Base-by-base conservation (phyloP, 2,797 vertebrate genomes). In the Dallia pectoralis region DNA sequence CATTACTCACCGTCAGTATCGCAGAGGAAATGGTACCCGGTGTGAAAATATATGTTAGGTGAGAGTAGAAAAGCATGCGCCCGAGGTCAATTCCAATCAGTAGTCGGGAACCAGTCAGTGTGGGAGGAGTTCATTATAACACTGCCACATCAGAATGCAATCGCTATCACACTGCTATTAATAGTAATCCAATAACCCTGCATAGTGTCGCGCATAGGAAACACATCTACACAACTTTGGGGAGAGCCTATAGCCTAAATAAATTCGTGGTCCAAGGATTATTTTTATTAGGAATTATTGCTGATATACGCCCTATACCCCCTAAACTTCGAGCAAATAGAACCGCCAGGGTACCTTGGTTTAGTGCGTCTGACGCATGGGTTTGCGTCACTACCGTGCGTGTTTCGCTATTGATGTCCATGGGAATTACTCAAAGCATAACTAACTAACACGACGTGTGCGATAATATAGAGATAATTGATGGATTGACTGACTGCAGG, bases 311-410 rank as follows among this genome's bases (percentile, higher is more conserved):
- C n/a, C 8, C n/a, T 53, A 8, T 8, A 7, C 51, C n/a, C n/a
- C n/a, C 3, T 65, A 18, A 44, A 49, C 32, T 29, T 27, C 12
- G 51, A 18, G 40, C 22, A 67, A 48, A 27, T 44, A 67, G 2
- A 30, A 56, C 9, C n/a, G 29, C 25, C 29, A 63, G 32, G 29
- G 32, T 8, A 56, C 3, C 7, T 12, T 14, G 22, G 61, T 32
- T 16, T 70, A 69, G 84, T 71, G 85, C 86, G 81, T 74, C 87
- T 94, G 93, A 94, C 93, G 93, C 90, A 93, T 53, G n/a, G 83
- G 88, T 77, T 87, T 93, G 93, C 93, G 89, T 94, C 93, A 94
- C 53, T 25, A 25, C n/a, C 69, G 71, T 19, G 29, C 29, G 15
- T 56, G 18, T 63, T 63, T 32, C 25, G n/a, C 9, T 5, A 56